A percentile compares a stretch with the other conserved stretches of the same genome.
These are phyloP conservation scores for Philhelius pedissequus DNA, from an alignment of 2,888 invertebrate species.

Conservation along the genomic window DNA sequence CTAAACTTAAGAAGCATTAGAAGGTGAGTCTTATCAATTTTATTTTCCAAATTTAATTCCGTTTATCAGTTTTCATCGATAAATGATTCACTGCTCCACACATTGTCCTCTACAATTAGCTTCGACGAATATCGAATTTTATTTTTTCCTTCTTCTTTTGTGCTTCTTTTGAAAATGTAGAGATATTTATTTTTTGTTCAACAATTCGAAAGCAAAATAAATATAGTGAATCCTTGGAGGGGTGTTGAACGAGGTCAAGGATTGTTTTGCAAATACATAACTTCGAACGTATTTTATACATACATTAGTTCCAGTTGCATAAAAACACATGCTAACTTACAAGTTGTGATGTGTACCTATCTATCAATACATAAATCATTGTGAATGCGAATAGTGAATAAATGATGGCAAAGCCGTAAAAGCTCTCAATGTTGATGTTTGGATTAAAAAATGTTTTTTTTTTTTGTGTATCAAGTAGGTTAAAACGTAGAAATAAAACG, in stretches of 20 bases:
- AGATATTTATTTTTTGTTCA: not conserved
- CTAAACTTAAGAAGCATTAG: not conserved
- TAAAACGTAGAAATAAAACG: no score
- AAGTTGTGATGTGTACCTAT: not conserved
- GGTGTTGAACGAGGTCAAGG: conserved; percentile 25
- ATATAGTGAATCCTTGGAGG: not conserved
- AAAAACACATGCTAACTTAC: not conserved
- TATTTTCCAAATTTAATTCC: not conserved
- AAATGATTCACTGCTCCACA: conserved; percentile 17
- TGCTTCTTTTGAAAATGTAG: not conserved
- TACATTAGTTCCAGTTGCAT: not conserved
- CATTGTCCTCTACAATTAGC: not conserved
- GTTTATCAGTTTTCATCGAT: not conserved
- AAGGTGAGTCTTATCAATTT: conserved; percentile 1
- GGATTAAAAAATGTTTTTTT: not conserved
- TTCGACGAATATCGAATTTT: not conserved
- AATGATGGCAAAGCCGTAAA: not conserved
- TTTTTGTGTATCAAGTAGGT: not conserved
- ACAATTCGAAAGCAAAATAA: not conserved
- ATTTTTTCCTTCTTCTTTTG: not conserved
- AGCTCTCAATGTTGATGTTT: not conserved
- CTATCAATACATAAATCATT: not conserved
- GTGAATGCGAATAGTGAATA: not conserved
- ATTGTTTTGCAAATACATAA: conserved; percentile 14
- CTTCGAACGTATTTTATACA: not conserved